Evolutionary conservation across 2,888 invertebrate genomes (phyloP).

Genomic region (Didymodactylos carnosus): DNA sequence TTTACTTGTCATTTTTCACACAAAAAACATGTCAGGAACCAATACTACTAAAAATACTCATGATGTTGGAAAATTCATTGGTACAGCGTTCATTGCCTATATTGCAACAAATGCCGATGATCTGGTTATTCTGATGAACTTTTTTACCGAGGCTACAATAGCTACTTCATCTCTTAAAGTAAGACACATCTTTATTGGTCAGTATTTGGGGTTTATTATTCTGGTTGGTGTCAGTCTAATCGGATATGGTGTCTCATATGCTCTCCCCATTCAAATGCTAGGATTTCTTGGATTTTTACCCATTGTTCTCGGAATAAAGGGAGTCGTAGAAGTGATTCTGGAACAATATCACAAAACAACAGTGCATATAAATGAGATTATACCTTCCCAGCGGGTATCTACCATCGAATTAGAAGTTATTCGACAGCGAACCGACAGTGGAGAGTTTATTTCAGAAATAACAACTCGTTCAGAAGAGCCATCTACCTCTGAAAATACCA

Average conservation of each 20-base stretch:
- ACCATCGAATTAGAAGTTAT: background rate
- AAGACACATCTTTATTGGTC: background rate
- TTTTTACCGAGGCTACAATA: background rate
- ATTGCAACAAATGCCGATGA: background rate
- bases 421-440: background rate
- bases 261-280: background rate
- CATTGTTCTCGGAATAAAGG: background rate
- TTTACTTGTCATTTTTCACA: too few species aligned
- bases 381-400: background rate
- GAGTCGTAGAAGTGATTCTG: background rate
- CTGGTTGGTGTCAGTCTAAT: background rate
- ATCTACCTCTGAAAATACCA: too few species aligned
- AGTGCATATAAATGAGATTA: background rate
- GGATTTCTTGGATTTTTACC: background rate
- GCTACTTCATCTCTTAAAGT: background rate
- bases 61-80: background rate
- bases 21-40: too few species aligned
- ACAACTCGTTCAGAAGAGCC: background rate
- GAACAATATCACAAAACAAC: background rate
- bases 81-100: background rate
- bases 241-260: background rate
- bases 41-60: too few species aligned
- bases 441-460: background rate
- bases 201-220: background rate
- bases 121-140: background rate